Evolutionary conservation across 2,113 vertebrate species (phyloP), one percentile per base, ranked within the genome.

Genomic region (Steatornis caripensis): DNA sequence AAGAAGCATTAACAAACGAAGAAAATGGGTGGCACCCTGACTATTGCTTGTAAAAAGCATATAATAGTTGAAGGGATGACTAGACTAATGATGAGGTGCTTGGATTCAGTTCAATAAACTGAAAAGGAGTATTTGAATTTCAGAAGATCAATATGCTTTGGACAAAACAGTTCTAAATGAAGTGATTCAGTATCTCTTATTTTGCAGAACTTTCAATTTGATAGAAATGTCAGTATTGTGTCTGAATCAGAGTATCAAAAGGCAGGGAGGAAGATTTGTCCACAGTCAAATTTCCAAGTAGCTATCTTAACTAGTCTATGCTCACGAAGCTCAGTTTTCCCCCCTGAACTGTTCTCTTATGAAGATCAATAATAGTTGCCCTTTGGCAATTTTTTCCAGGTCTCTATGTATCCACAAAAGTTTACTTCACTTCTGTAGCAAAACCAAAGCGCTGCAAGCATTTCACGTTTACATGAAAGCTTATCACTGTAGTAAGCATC

Each of bases 221-320:
- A 46, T 58, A 20, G 43, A 64, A 49, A 54, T 37, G 11, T 68
- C 57, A 75, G 4, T 68, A 30, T 43, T 70, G 41, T 77, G 24
- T 39, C 74, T 71, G 53, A 87, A 78, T 45, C 19, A 48, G 24
- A 87, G 69, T 55, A 75, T 53, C 39, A 76, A 64, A 64, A 55
- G 3, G 6, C 2, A 2, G 4, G 12, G 3, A 4, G 10, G 0
- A 39, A 6, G 4, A 71, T 55, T 79, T 76, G 3, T 48, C 15
- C 27, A 72, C 6, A 41, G 15, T 54, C 29, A 54, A 39, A 64
- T 88, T 86, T 83, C 34, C 16, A 87, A 37, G 9, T 62, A n/a
- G n/a, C n/a, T n/a, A 41, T 66, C 46, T 81, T 54, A 43, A 75
- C 1, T 41, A 14, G 7, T 39, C 11, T 23, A 6, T 9, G n/a